Evolutionary conservation across 2,888 invertebrate genomes (phyloP).

Genomic region (Eugnorisma glareosa): DNA sequence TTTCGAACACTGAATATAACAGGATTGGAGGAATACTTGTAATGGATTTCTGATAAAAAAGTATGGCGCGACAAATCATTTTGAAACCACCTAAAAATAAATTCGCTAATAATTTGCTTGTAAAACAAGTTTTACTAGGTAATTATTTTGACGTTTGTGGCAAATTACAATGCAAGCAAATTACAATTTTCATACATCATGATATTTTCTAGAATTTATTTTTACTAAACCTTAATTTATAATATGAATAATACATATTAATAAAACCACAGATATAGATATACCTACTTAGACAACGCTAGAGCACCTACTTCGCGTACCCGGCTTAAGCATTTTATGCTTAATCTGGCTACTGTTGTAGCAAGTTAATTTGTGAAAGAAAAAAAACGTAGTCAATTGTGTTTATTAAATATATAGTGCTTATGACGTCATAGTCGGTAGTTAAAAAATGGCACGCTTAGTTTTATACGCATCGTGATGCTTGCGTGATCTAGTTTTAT

Average conservation of each 20-base stretch:
- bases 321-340: not conserved
- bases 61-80: not conserved
- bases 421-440: too few relatives aligned
- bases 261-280: not conserved
- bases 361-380: not conserved
- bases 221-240: not conserved
- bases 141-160: not conserved
- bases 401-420: not conserved
- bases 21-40: not conserved
- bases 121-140: not conserved
- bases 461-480: not conserved
- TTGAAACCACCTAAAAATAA: not conserved
- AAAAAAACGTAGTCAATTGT: not conserved
- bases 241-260: not conserved
- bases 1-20: slow-evolving; percentile 42
- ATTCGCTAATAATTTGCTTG: not conserved
- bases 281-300: not conserved
- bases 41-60: not conserved
- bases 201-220: not conserved
- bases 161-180: not conserved
- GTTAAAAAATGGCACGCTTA: not conserved
- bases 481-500: not conserved
- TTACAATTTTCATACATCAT: not conserved
- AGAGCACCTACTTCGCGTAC: not conserved
- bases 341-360: not conserved